phyloP scores from a whole-genome alignment of 2,113 vertebrate species.

The Jacana jacana region DNA sequence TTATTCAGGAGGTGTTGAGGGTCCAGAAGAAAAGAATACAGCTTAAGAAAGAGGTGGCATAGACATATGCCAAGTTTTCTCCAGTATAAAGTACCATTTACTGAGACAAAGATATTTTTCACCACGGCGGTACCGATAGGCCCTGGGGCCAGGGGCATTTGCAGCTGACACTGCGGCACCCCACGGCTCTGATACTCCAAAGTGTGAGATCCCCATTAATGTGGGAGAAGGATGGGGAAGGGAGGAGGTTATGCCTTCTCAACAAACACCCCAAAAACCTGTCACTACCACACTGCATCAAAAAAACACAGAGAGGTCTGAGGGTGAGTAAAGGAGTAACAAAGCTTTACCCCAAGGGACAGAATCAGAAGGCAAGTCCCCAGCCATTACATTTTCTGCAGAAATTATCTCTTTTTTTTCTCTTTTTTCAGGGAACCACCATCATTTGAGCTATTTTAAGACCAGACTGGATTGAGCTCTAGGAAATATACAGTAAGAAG shows the following conservation, averaged over 20 bases:
- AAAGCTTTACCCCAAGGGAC: background rate
- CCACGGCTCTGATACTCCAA: background rate
- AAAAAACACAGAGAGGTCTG: background rate
- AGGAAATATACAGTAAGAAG: slow-evolving; percentile 50
- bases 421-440: slow-evolving; percentile 19
- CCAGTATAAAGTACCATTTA: background rate
- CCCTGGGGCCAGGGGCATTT: background rate
- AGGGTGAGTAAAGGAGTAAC: background rate
- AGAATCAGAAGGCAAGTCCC: background rate
- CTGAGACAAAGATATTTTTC: background rate
- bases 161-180: background rate
- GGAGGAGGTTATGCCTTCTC: background rate
- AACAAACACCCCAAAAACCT: background rate
- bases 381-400: background rate
- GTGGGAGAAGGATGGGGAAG: background rate
- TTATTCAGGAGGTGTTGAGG: background rate
- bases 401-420: background rate
- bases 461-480: background rate
- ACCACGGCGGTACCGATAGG: background rate
- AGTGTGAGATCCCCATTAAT: background rate
- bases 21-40: background rate
- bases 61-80: background rate
- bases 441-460: slow-evolving; percentile 34
- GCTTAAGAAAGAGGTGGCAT: background rate
- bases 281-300: background rate